These are phyloP conservation scores for Nannobrachium achirus DNA, from an alignment of 2,113 vertebrate species.

Conservation along the genomic window DNA sequence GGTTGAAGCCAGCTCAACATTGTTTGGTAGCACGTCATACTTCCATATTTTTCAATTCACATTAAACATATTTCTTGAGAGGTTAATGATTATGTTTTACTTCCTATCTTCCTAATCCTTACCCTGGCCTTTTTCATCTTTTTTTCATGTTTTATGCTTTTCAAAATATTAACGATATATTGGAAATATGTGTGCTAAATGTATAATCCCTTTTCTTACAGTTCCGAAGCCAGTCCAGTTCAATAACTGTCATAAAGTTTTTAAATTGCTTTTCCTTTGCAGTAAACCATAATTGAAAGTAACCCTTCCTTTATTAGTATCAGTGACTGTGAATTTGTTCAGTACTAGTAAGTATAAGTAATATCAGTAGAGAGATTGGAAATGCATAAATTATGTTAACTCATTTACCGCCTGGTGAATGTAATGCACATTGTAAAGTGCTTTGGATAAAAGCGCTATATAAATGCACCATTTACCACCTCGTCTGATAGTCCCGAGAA, in stretches of 20 bases:
- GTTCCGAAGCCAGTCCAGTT: not conserved
- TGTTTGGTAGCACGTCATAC: too few species aligned
- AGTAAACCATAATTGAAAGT: not conserved
- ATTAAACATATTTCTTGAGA: not conserved
- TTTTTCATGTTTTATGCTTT: not conserved
- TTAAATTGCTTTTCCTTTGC: not conserved
- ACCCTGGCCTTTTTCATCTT: not conserved
- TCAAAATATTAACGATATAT: not conserved
- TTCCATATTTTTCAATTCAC: not conserved
- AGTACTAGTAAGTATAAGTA: too few species aligned
- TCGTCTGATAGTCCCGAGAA: too few species aligned
- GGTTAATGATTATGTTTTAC: not conserved
- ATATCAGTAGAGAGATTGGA: not conserved
- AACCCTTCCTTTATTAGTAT: not conserved
- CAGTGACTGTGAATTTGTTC: not conserved
- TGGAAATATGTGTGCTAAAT: conserved; percentile 3
- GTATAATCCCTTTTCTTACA: conserved; percentile 7
- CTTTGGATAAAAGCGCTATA: too few species aligned
- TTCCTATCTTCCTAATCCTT: not conserved
- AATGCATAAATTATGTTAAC: not conserved
- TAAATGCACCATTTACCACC: too few species aligned
- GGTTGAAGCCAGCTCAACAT: too few species aligned
- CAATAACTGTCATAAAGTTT: not conserved
- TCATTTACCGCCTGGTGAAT: too few species aligned
- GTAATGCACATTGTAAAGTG: too few species aligned